Base-by-base conservation (phyloP, 2,888 invertebrate genomes). In the Lasioglossum lativentre region DNA sequence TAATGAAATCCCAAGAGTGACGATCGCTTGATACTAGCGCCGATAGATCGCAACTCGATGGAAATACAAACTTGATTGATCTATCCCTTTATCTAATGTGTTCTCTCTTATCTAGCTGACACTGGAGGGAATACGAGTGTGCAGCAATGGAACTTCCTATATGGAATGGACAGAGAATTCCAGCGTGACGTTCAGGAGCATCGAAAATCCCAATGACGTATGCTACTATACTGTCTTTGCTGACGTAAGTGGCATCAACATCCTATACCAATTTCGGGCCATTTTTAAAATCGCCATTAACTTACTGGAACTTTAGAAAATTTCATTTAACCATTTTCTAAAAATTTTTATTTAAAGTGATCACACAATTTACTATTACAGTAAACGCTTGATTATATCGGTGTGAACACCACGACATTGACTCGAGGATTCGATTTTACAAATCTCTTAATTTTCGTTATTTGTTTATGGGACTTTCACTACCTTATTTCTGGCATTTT, bases 211-310 rank as follows among this genome's bases (percentile, higher is more conserved):
- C 30, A 75, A 85, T 78, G 92, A 89, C 56, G 92, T 92, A 27
- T 94, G 94, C 88, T 93, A 93, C 84, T 94, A 94, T 83, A 92
- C 91, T 6, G 91, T 94, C 63, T 94, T 94, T 80, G 90, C 93
- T 76, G 94, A 94, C 87, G 94, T 94, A 89, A 94, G 94, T 68
- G 68, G 10, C n/a, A 10, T 8, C 1, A 23, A 52, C 8, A 10
- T 8, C 23, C 52, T 52, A 3, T n/a, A 52, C 52, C 23, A 10
- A 52, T 23, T 6, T 3, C 2, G 23, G 23, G n/a, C 52, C 3
- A 52, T 52, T 52, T 52, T 3, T 0, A 23, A n/a, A 52, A 52
- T n/a, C 3, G 6, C 0, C 23, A 8, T 23, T 8, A 3, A 0
- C 23, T 8, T 10, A n/a, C n/a, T n/a, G 4, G 10, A 47, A 16